Conservation (phyloP, 2,888 invertebrate species). For the Philopedon plagiatum region DNA sequence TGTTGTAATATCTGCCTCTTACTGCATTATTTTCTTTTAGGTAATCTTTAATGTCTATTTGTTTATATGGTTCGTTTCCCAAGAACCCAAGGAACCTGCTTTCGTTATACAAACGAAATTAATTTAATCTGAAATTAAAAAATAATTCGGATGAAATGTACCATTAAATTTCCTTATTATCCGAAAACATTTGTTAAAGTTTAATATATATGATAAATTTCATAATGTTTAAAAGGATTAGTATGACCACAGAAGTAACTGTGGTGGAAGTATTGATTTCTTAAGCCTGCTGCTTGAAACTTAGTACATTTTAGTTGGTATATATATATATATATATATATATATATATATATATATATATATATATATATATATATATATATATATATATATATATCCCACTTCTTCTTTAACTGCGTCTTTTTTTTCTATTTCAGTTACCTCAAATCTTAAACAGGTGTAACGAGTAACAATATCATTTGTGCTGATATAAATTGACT, state of each 20-base stretch:
- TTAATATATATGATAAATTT: background rate
- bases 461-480: background rate
- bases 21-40: background rate
- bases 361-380: too few relatives aligned
- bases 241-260: background rate
- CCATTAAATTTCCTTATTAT: conserved; percentile 1
- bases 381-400: background rate
- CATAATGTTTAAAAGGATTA: background rate
- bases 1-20: background rate
- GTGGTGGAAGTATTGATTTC: too few relatives aligned
- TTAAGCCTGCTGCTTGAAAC: too few relatives aligned
- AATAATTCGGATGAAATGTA: background rate
- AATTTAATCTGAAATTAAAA: background rate
- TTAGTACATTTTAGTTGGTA: too few relatives aligned
- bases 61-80: background rate
- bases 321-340: too few relatives aligned
- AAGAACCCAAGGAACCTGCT: background rate
- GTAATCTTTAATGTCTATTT: conserved; percentile 3
- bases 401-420: too few relatives aligned
- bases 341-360: too few relatives aligned
- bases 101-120: background rate
- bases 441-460: background rate
- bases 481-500: conserved; percentile 1
- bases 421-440: too few relatives aligned
- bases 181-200: background rate